These are phyloP conservation scores for Drosophila parvula DNA, from an alignment of 1,140 invertebrate species.

Conservation along the genomic window DNA sequence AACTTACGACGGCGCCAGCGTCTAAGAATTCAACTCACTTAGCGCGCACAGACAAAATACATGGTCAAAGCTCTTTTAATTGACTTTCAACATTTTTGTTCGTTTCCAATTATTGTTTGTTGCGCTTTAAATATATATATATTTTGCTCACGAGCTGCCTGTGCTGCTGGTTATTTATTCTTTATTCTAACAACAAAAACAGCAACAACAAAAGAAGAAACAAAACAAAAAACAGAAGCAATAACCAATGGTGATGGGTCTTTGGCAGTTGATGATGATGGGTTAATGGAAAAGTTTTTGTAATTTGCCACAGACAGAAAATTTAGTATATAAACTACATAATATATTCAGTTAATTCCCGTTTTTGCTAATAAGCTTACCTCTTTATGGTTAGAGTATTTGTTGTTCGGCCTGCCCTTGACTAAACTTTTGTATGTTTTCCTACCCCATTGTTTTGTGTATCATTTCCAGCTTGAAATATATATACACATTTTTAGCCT, in stretches of 20 bases:
- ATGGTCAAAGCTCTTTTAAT: conserved; percentile 55
- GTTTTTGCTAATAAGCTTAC: not conserved
- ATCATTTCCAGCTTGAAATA: conserved; percentile 19
- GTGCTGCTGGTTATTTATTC: conserved; percentile 13
- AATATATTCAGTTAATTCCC: not conserved
- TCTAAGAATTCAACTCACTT: conserved; percentile 54
- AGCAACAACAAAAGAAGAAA: not conserved
- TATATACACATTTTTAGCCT: conserved; percentile 20
- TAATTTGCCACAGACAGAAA: not conserved
- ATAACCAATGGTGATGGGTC: conserved; percentile 9
- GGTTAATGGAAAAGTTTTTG: not conserved
- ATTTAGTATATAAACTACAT: not conserved
- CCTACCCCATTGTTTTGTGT: conserved; percentile 26
- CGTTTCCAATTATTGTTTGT: conserved; percentile 24
- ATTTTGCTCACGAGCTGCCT: conserved; percentile 28
- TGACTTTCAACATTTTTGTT: conserved; percentile 47
- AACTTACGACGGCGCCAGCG: conserved; percentile 44
- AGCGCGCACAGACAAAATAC: conserved; percentile 40
- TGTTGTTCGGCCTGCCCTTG: not conserved
- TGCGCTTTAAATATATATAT: conserved; percentile 35
- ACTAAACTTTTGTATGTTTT: conserved; percentile 26
- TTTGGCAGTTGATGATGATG: conserved; percentile 11
- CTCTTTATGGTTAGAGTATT: not conserved
- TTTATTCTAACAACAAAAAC: not conserved
- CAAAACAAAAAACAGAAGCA: not conserved